Base-by-base conservation (phyloP, 2,113 vertebrate genomes). In the Salvelinus fontinalis region DNA sequence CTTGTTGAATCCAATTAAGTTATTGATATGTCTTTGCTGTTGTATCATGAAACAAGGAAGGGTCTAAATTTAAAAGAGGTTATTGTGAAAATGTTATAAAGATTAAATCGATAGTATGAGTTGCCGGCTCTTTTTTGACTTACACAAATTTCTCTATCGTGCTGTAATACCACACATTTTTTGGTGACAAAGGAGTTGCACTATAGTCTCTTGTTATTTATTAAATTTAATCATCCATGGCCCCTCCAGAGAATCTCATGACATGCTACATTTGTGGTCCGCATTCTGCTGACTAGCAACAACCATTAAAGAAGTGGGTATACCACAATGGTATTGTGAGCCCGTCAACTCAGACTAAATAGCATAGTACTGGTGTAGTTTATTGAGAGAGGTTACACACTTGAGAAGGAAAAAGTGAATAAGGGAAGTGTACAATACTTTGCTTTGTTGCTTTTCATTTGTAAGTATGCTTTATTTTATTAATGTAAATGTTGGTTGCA, bases 171-270 rank as follows among this genome's bases (percentile, higher is more conserved):
- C 29, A 67, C 26, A 22, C 9, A 73, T 51, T 51, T 51, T 51
- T 39, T 39, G 11, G 12, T 14, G 49, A 51, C 14, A 14, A 12
- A 49, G 49, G 49, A 51, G 49, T 51, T 51, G 51, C 51, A 54
- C 16, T 54, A 54, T 54, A 54, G 51, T 18, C 51, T 44, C 39
- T 54, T 51, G 49, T 51, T 5, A 54, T 54, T 18, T 18, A 54
- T 14, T 54, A 0, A 54, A 54, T 5, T 54, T 16, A 54, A 54
- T 54, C 81, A 81, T 87, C 83, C 87, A 84, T 86, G 77, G 85
- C 80, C 67, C 69, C n/a, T 81, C 81, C 83, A 89, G 89, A 91
- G 86, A 18, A 54, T 81, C 86, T 89, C 81, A 86, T 92, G 91
- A 93, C 90, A 90, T 93, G 91, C 79, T 81, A 51, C 31, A 88